phyloP scores from a whole-genome alignment of 2,797 vertebrate species.

The Sebastes steindachneri region DNA sequence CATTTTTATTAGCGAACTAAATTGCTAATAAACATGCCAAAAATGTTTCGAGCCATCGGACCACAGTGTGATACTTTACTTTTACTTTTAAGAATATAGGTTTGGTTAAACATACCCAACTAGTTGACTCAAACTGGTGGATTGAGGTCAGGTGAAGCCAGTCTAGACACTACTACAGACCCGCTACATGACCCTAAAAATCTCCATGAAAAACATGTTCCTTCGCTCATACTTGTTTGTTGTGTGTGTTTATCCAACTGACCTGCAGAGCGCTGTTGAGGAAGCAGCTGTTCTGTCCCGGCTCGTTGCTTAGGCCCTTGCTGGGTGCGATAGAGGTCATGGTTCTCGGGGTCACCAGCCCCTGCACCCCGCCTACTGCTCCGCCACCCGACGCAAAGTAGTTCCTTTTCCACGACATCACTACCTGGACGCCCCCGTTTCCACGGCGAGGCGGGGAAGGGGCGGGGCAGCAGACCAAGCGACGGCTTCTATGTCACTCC shows the following conservation, averaged over 20 bases:
- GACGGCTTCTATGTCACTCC: slow-evolving; percentile 77
- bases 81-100: neutral
- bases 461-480: slow-evolving; percentile 58
- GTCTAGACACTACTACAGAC: neutral
- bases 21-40: neutral
- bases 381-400: slow-evolving; percentile 95
- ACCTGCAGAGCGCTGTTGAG: slow-evolving; percentile 96
- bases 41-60: neutral
- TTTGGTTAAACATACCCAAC: neutral
- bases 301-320: slow-evolving; percentile 98
- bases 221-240: neutral
- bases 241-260: slow-evolving; percentile 66
- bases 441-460: slow-evolving; percentile 47
- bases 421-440: slow-evolving; percentile 67
- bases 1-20: neutral
- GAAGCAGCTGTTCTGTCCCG: slow-evolving; percentile 98
- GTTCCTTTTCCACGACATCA: slow-evolving; percentile 98
- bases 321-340: slow-evolving; percentile 96
- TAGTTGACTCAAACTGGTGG: neutral
- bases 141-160: neutral
- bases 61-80: neutral
- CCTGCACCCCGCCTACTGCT: slow-evolving; percentile 83
- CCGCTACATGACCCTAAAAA: neutral
- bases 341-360: slow-evolving; percentile 92
- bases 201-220: neutral